Evolutionary conservation across 2,888 invertebrate genomes (phyloP), one percentile per base, ranked within the genome.

Genomic region (Andrena bucephala): DNA sequence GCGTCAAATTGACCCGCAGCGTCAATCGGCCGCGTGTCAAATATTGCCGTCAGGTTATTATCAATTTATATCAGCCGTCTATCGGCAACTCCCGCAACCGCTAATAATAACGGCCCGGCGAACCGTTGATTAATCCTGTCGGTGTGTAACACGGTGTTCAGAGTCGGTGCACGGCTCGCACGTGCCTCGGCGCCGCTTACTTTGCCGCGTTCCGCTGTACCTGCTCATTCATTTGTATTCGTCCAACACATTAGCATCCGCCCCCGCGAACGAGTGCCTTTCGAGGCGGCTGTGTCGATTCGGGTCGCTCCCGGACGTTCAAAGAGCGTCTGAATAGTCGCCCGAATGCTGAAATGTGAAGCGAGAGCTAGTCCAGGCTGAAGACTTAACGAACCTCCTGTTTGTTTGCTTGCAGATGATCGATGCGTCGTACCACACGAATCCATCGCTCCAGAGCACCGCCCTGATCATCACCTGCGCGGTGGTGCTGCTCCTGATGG

Each of bases 381-480:
- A 36, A 42, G 42, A 8, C 27, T 13, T 83, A 81, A 85, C 59
- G 50, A 70, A 13, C 5, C 80, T 89, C 89, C 92, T 79, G 87
- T 93, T 93, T 94, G 92, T 87, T 96, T 96, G 8, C 97, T 96
- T 96, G 8, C 97, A 97, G 97, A 97, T 97, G 95, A 96, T 97
- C 95, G 97, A 97, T 95, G 97, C 97, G 88, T 97, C 97, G 95
- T 97, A 97, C 94, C 97, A 97, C 94, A 97, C 96, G 94, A 97
- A 97, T 93, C 97, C 97, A 89, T 97, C 97, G 86, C 95, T 97
- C 90, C 97, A 97, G 95, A 97, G 97, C 89, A 97, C 97, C 89
- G 97, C 97, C 91, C 96, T 97, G 94, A 97, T 97, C 94, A 97
- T 96, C 87, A 96, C 97, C 89, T 97, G 97, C 94, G 97, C 97